phyloP scores from a whole-genome alignment of 1,140 invertebrate genomes.

The Nephotettix cincticeps region DNA sequence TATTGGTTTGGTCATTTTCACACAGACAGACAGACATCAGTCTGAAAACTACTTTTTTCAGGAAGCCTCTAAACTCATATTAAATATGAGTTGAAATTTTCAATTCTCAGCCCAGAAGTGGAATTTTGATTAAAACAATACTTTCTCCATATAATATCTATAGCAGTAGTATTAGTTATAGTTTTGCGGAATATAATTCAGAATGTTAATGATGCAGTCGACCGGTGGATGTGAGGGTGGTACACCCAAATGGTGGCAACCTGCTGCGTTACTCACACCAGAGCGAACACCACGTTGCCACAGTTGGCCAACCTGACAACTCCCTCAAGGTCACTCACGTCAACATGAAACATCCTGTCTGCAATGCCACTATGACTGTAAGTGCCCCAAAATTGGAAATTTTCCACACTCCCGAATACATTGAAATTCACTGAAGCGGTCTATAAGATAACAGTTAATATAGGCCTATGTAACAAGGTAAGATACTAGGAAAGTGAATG shows the following conservation, averaged over 20 bases:
- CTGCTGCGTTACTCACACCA: conserved; percentile 54
- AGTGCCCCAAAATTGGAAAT: background rate
- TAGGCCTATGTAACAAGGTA: background rate
- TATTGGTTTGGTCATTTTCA: too few species aligned
- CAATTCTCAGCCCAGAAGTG: too few species aligned
- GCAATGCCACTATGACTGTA: conserved; percentile 52
- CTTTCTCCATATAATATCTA: too few species aligned
- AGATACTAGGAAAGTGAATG: background rate
- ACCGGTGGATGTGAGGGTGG: conserved; percentile 53
- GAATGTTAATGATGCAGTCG: conserved; percentile 54
- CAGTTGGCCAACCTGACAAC: conserved; percentile 58
- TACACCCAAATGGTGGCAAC: conserved; percentile 60
- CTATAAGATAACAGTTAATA: background rate
- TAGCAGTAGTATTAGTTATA: too few species aligned
- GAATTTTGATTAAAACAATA: too few species aligned
- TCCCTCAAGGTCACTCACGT: conserved; percentile 59
- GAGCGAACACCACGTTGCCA: conserved; percentile 57
- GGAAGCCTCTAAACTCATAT: too few species aligned
- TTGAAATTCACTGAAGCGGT: background rate
- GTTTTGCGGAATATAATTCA: too few species aligned
- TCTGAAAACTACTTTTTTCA: too few species aligned
- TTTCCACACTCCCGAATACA: background rate
- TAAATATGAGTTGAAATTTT: too few species aligned
- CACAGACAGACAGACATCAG: too few species aligned
- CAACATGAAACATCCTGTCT: conserved; percentile 53